Evolutionary conservation across 2,797 vertebrate species (phyloP).

Genomic region (Argyrosomus regius): DNA sequence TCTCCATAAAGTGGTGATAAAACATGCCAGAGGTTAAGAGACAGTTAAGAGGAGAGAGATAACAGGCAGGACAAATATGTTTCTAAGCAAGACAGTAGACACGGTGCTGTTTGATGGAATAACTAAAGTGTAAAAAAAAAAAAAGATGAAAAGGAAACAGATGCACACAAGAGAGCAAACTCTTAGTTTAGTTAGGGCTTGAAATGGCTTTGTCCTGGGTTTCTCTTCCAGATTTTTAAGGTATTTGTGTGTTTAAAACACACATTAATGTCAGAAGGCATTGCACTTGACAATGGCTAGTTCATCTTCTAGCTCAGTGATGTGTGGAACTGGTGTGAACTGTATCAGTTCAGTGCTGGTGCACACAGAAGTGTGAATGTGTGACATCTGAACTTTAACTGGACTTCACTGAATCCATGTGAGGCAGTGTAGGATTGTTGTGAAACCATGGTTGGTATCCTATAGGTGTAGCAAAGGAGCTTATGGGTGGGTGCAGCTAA

Average conservation of each 20-base stretch:
- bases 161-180: not conserved
- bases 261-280: not conserved
- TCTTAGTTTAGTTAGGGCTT: not conserved
- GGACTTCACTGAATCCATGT: slow-evolving; percentile 12
- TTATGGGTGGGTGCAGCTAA: slow-evolving; percentile 17
- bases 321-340: slow-evolving; percentile 32
- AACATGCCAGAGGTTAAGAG: slow-evolving; percentile 6
- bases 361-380: slow-evolving; percentile 27
- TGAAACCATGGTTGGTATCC: slow-evolving; percentile 40
- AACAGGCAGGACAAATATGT: slow-evolving; percentile 19
- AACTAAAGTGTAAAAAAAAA: not conserved
- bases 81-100: not conserved
- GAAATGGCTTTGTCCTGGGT: not conserved
- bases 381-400: slow-evolving; percentile 62
- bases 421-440: slow-evolving; percentile 51
- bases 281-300: slow-evolving; percentile 1
- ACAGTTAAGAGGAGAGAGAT: slow-evolving; percentile 30
- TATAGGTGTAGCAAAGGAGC: slow-evolving; percentile 37
- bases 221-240: not conserved
- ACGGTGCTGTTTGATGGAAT: slow-evolving; percentile 8
- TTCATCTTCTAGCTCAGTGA: slow-evolving; percentile 16
- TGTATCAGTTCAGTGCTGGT: slow-evolving; percentile 4
- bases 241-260: slow-evolving; percentile 1
- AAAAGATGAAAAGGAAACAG: slow-evolving; percentile 6
- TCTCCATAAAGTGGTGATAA: slow-evolving; percentile 23